Percentiles rank a stretch among this genome's conserved stretches.
phyloP scores from a whole-genome alignment of 2,113 vertebrate species.

The Caranx melampygus region DNA sequence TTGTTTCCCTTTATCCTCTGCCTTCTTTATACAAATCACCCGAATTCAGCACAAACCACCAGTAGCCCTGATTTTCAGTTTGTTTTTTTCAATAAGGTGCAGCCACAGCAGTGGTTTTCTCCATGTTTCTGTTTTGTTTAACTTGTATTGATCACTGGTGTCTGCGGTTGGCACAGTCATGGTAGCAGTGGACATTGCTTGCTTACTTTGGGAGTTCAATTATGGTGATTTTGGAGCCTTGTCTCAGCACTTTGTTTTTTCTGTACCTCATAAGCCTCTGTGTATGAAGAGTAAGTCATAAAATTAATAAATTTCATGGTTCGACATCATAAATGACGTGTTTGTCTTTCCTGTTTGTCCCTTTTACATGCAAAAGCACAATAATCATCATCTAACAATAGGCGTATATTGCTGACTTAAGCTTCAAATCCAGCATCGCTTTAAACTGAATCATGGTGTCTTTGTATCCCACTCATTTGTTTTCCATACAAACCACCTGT shows the following conservation, averaged over 20 bases:
- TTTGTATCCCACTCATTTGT: background rate
- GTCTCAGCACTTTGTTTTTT: conserved; percentile 85
- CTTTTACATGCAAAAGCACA: background rate
- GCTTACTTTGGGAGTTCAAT: conserved; percentile 65
- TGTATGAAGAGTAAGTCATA: conserved; percentile 74
- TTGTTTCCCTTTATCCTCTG: background rate
- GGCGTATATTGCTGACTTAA: background rate
- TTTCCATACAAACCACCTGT: conserved; percentile 57
- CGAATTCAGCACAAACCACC: conserved; percentile 68
- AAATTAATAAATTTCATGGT: conserved; percentile 81
- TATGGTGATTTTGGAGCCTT: conserved; percentile 74
- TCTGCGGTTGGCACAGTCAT: conserved; percentile 61
- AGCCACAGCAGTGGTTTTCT: conserved; percentile 42
- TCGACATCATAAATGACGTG: conserved; percentile 54
- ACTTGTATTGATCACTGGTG: conserved; percentile 60
- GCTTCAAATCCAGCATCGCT: background rate
- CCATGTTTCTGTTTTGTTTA: conserved; percentile 26
- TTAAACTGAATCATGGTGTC: background rate
- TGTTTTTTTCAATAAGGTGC: conserved; percentile 15
- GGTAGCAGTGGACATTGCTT: conserved; percentile 66
- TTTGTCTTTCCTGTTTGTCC: background rate
- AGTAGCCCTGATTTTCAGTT: conserved; percentile 18
- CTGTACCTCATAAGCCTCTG: conserved; percentile 84
- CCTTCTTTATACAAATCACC: background rate
- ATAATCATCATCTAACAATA: background rate